Conservation (phyloP, 2,113 vertebrate genomes). For the Cebidichthys violaceus region DNA sequence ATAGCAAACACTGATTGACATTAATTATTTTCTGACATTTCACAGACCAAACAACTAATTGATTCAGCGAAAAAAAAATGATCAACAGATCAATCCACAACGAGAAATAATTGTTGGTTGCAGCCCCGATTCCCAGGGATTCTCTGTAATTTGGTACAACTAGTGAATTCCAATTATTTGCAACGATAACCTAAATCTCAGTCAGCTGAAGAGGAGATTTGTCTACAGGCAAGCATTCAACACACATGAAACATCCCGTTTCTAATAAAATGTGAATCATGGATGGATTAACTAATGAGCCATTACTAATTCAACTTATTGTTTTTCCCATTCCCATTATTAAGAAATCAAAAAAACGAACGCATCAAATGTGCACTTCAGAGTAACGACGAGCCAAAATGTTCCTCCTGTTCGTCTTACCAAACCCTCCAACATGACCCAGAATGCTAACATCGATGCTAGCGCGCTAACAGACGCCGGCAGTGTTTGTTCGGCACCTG, state of each 20-base stretch:
- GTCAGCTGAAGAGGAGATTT: too few species aligned
- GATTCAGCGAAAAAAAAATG: not conserved
- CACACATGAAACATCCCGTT: too few species aligned
- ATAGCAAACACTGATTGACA: not conserved
- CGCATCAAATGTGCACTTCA: too few species aligned
- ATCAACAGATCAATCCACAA: not conserved
- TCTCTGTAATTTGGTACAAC: not conserved
- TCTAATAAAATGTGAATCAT: too few species aligned
- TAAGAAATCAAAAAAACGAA: too few species aligned
- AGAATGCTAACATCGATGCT: not conserved
- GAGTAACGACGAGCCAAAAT: not conserved
- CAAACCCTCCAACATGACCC: not conserved
- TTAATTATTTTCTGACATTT: not conserved
- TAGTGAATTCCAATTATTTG: not conserved
- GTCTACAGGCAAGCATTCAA: too few species aligned
- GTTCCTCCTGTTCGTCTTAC: not conserved
- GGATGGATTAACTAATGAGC: too few species aligned
- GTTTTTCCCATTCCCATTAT: too few species aligned
- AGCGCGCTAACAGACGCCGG: not conserved
- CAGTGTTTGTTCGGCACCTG: not conserved
- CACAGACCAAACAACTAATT: not conserved
- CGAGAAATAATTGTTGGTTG: too few species aligned
- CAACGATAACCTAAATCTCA: not conserved
- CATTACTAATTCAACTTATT: too few species aligned
- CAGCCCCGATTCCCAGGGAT: not conserved